Evolutionary conservation across 2,888 invertebrate species (phyloP).

Genomic region (Formica aserva): DNA sequence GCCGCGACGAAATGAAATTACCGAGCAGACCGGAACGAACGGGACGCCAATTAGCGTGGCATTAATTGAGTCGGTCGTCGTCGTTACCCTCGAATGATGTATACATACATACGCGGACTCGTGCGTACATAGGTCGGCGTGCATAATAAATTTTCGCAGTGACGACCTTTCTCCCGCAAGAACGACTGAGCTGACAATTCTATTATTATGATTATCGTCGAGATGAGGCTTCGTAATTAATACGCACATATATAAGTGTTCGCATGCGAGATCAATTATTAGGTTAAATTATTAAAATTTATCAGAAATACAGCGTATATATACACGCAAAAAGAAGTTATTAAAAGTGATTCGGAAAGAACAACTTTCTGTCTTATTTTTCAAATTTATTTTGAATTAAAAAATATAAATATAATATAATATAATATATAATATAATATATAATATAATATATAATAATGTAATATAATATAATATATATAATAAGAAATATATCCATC

Average conservation of each 20-base stretch:
- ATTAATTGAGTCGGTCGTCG: slow-evolving; percentile 74
- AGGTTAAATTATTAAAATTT: background rate
- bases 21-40: slow-evolving; percentile 61
- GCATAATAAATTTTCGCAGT: slow-evolving; percentile 74
- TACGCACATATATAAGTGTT: background rate
- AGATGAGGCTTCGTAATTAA: slow-evolving; percentile 16
- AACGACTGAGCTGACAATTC: slow-evolving; percentile 67
- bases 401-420: background rate
- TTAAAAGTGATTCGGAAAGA: background rate
- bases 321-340: background rate
- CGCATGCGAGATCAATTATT: background rate
- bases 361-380: background rate
- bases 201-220: slow-evolving; percentile 72
- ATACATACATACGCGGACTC: slow-evolving; percentile 50
- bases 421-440: background rate
- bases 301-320: background rate
- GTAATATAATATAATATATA: background rate
- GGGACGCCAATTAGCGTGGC: slow-evolving; percentile 73
- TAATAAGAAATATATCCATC: no score
- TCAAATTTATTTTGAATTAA: background rate
- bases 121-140: slow-evolving; percentile 55
- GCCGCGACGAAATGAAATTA: slow-evolving; percentile 70
- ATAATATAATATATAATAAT: background rate
- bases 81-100: slow-evolving; percentile 62
- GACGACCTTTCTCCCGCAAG: slow-evolving; percentile 71